Percentiles rank a stretch among this genome's conserved stretches.
Evolutionary conservation across 2,888 invertebrate genomes (phyloP).

Genomic region (Cataglyphis livida): DNA sequence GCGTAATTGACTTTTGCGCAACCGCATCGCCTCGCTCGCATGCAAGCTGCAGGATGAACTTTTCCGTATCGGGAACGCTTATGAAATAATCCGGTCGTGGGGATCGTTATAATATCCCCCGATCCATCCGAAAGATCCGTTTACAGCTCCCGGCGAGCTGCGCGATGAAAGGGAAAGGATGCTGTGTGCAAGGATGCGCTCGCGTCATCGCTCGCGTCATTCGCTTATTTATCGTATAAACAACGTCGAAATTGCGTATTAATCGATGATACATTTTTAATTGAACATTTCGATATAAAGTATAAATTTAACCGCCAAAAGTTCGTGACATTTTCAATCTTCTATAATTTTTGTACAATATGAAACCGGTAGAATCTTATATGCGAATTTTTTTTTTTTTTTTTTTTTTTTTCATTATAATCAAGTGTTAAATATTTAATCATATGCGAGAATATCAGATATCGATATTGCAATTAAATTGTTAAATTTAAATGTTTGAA

Average conservation of each 20-base stretch:
- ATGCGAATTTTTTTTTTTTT: not conserved
- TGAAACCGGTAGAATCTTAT: not conserved
- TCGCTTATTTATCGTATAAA: not conserved
- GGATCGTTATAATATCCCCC: conserved; percentile 62
- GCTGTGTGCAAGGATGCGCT: conserved; percentile 7
- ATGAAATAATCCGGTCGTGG: conserved; percentile 80
- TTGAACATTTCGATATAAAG: not conserved
- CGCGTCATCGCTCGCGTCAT: conserved; percentile 4
- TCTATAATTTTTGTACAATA: not conserved
- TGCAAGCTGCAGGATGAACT: conserved; percentile 79
- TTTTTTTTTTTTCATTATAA: not conserved
- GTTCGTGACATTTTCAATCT: not conserved
- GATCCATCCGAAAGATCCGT: conserved; percentile 71
- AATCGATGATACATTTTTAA: not conserved
- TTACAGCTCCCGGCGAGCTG: conserved; percentile 63
- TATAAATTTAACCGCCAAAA: not conserved
- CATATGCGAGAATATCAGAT: not conserved
- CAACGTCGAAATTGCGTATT: not conserved
- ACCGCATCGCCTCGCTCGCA: conserved; percentile 64
- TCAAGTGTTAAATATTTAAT: not conserved
- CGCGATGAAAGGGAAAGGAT: conserved; percentile 63
- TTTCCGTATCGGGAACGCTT: conserved; percentile 83
- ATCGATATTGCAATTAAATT: conserved; percentile 3
- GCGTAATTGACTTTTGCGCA: conserved; percentile 73
- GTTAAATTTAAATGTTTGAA: not conserved